Evolutionary conservation across 2,888 invertebrate species (phyloP), one percentile per base, ranked within the genome.

Genomic region (Machimus rusticus): DNA sequence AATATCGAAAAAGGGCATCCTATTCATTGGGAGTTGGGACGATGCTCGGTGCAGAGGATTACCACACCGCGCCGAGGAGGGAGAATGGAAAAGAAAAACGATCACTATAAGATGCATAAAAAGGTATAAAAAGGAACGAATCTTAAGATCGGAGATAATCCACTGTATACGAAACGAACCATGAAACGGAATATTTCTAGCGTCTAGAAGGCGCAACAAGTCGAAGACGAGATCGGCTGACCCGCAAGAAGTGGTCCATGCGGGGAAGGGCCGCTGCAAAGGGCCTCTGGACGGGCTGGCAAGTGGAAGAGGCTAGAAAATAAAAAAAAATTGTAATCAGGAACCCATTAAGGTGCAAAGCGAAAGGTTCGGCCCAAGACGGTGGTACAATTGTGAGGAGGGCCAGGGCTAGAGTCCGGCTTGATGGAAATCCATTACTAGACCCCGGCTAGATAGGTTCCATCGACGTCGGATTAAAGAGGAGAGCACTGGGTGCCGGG

Each of bases 161-260:
- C 84, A 86, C 81, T 74, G 87, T 88, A 88, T 85, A 86, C 34
- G 87, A 87, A 88, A 88, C 87, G 84, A 88, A 87, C 87, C 88
- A 87, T 88, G 87, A 88, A 88, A 88, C 87, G 87, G 85, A 88
- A 86, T 87, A 88, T 85, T 85, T 82, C 66, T 31, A 81, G 87
- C 28, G 55, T 74, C 39, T 79, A 55, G 86, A 43, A 76, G 77
- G 34, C 77, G 76, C 9, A 76, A 19, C 14, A 76, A 86, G 76
- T 14, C n/a, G 76, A 86, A 74, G 74, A 74, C 31, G 46, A 34
- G 74, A 74, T 76, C 8, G 16, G 12, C 34, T 28, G 28, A 51
- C 31, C 31, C 4, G 31, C 31, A 19, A 86, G 74, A 77, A 55
- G 55, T 74, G 77, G 23, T 74, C 23, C 46, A 74, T 46, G 28